phyloP scores from a whole-genome alignment of 2,113 vertebrate species.

The Acinonyx jubatus region DNA sequence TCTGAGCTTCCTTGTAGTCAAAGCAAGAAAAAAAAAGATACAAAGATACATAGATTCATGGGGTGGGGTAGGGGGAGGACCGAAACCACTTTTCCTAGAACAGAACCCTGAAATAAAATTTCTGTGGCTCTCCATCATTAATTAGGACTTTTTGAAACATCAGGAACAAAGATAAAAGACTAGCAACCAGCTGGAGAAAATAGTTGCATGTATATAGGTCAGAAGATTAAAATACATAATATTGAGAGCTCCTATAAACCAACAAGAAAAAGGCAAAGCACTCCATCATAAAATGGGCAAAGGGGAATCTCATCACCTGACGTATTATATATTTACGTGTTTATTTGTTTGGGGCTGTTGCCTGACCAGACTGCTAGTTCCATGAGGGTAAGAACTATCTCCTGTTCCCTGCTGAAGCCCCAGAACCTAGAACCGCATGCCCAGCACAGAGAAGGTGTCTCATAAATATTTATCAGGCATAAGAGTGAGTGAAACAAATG shows the following conservation, averaged over 20 bases:
- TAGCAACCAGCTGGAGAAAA: not conserved
- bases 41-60: not conserved
- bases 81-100: not conserved
- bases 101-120: conserved; percentile 14
- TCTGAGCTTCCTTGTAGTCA: not conserved
- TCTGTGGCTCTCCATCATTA: not conserved
- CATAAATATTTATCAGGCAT: not conserved
- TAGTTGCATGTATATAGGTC: not conserved
- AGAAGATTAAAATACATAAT: not conserved
- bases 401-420: not conserved
- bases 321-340: not conserved
- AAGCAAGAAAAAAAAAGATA: not conserved
- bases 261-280: not conserved
- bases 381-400: not conserved
- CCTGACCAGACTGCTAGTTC: not conserved
- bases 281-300: not conserved
- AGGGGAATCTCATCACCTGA: not conserved
- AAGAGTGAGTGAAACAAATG: not conserved
- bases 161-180: not conserved
- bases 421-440: not conserved
- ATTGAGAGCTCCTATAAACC: not conserved
- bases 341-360: not conserved
- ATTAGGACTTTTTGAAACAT: conserved; percentile 7
- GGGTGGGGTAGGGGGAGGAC: not conserved
- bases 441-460: not conserved